Base-by-base conservation (phyloP, 2,113 vertebrate species). In the Artemisiospiza belli region DNA sequence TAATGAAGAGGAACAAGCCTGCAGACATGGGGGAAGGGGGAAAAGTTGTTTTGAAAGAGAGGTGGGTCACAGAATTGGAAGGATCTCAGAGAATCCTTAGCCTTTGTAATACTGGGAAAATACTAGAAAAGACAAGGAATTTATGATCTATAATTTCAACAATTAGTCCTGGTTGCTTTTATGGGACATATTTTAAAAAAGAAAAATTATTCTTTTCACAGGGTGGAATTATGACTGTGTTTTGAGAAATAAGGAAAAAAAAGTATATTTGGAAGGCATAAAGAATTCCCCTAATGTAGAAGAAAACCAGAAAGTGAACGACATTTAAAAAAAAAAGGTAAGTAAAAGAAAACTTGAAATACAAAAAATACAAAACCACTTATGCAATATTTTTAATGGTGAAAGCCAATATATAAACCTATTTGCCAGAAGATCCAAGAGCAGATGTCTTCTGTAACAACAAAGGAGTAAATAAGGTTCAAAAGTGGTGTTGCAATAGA, bases 1-100 rank as follows among this genome's bases (percentile, higher is more conserved):
- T 95, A 96, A 90, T 67, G 83, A 92, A 91, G 87, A 93, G 57
- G 49, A 96, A 94, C 37, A 87, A 92, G 85, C 92, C 92, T 89
- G 76, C 44, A 91, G 92, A 94, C 94, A 93, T 69, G 70, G 73
- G 73, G 86, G 72, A 88, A 92, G 61, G 79, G 70, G 57, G 25
- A 84, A 78, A 83, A 81, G 58, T 79, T 87, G 61, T 81, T 84
- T 86, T 72, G 72, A 72, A 89, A 89, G 90, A 92, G 90, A 90
- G 66, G 37, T 82, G 77, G 80, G 89, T 75, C 95, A 84, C 52
- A 83, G 47, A 75, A 92, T 31, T 93, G 90, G 54, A 92, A 79
- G 86, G 44, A 76, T 81, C 70, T 90, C 85, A 87, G 79, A 83
- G 73, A 90, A 91, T 46, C 49, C 64, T 77, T n/a, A 47, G 52